Evolutionary conservation across 1,140 invertebrate genomes (phyloP), one percentile per base, ranked within the genome.

Genomic region (Heliothis virescens): DNA sequence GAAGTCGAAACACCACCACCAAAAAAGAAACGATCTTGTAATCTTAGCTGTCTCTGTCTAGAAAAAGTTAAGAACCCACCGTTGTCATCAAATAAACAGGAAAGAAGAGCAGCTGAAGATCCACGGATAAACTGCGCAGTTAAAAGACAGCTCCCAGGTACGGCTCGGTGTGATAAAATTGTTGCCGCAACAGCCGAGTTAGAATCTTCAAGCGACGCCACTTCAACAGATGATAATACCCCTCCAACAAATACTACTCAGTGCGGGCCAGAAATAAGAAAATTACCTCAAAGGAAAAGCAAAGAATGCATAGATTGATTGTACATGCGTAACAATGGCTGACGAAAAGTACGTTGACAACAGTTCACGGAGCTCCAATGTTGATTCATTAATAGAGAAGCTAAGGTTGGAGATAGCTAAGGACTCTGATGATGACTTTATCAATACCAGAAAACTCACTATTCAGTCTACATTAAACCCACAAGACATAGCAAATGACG

Each of bases 61-160:
- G 91, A 93, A 78, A 89, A 80, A 83, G 82, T 93, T 3, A 92
- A 91, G 79, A 93, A 93, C 47, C 87, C 86, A 18, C 85, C 83
- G 5, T 5, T 41, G 34, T 9, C 5, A 9, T 9, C 34, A 5
- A 47, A 10, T 52, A 86, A 41, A n/a, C n/a, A n/a, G 16, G 47
- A 1, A 67, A 73, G 3, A 71, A 62, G 0, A 15, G 69, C 9
- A 13, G 12, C 26, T 13, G 21, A 60, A 2, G 76, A 87, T 7
- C 18, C 80, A 16, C 79, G 84, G 9, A 67, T 86, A 12, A 84
- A 89, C 3, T 93, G 91, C 69, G 52, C 80, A 0, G 87, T 92
- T 13, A 81, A 88, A 53, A 83, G 85, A 80, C 57, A 87, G 79
- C 1, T 34, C 84, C 88, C 87, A 47, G 85, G 87, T 13, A 41